Evolutionary conservation across 2,888 invertebrate species (phyloP), one percentile per base, ranked within the genome.

Genomic region (Entomobrya multifasciata): DNA sequence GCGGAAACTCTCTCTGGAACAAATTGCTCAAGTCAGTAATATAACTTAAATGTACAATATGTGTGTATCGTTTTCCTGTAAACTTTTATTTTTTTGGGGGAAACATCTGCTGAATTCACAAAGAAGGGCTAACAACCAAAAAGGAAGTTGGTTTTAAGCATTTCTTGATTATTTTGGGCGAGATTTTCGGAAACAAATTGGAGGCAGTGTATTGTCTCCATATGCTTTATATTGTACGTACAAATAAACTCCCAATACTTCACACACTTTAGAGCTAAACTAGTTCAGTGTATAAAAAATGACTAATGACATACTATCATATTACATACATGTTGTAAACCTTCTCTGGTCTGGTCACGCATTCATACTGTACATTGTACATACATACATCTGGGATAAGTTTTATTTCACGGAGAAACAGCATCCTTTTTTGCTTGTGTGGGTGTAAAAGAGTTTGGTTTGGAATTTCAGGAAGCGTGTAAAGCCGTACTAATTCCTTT

Each of bases 291-390:
- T 55, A 77, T 84, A 77, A 84, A 4, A 8, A 84, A 84, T 84
- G 84, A 84, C 77, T 84, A 77, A 84, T 84, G 84, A 84, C 84
- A 77, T 55, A 47, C 67, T 77, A 84, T 84, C 84, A 67, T 55
- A 77, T 84, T 84, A 77, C 84, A 27, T 25, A 57, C 6, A 44
- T 8, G n/a, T 49, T 2, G 49, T 15, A 8, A 49, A n/a, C n/a
- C n/a, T n/a, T n/a, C n/a, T n/a, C n/a, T n/a, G n/a, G n/a, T n/a
- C n/a, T n/a, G n/a, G n/a, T n/a, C n/a, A n/a, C n/a, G n/a, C n/a
- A n/a, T n/a, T n/a, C n/a, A n/a, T n/a, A n/a, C n/a, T n/a, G n/a
- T n/a, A n/a, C n/a, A n/a, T n/a, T n/a, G n/a, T n/a, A n/a, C n/a
- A n/a, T n/a, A 36, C 8, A 8, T 8, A 36, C 36, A 36, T 36